Evolutionary conservation across 2,888 invertebrate species (phyloP).

Genomic region (Epiblema foenella): DNA sequence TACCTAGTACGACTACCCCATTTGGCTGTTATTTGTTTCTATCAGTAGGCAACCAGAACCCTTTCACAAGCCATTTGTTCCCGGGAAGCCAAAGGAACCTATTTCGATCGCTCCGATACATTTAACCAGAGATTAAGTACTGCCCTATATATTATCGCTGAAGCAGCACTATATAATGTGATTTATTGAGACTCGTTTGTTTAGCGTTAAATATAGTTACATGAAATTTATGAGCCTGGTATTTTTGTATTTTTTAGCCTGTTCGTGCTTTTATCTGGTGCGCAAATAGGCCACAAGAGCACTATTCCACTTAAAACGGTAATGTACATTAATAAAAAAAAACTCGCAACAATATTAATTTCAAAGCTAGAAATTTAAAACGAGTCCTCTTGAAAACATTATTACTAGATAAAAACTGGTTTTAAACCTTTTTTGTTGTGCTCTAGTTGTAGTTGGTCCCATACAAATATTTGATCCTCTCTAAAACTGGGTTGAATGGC

Average conservation of each 20-base stretch:
- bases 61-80: constrained; percentile 48
- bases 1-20: constrained; percentile 34
- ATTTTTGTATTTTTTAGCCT: not conserved
- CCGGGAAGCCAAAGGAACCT: constrained; percentile 41
- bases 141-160: constrained; percentile 41
- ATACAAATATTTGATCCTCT: no score
- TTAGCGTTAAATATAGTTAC: constrained; percentile 27
- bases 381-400: no score
- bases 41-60: constrained; percentile 45
- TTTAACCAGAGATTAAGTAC: constrained; percentile 47
- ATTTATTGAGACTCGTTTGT: constrained; percentile 20
- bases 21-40: constrained; percentile 44
- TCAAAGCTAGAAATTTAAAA: no score
- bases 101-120: constrained; percentile 46
- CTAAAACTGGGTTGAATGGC: no score
- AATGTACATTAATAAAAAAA: no score
- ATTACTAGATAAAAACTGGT: no score
- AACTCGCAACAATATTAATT: no score
- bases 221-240: not conserved
- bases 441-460: no score
- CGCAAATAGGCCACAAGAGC: no score
- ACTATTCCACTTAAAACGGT: no score
- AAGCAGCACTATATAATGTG: constrained; percentile 28
- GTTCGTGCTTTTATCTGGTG: not conserved
- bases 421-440: no score